Evolutionary conservation across 1,140 invertebrate species (phyloP), one percentile per base, ranked within the genome.

Genomic region (Drosophila nannoptera): DNA sequence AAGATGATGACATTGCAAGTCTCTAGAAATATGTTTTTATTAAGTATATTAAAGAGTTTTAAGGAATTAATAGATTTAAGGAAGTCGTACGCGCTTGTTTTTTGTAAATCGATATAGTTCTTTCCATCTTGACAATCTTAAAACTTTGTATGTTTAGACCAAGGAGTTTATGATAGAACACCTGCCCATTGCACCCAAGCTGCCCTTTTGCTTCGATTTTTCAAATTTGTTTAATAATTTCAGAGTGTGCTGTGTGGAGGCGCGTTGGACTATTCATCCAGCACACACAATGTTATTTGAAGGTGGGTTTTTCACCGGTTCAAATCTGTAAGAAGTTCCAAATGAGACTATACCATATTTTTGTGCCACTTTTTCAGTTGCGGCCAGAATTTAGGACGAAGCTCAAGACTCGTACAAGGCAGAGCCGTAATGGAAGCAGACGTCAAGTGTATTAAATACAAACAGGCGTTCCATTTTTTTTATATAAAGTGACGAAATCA

Each of bases 91-190:
- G 32, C 40, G 49, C 35, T 40, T 22, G 22, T 43, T 61, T 59
- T 77, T 29, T 76, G 75, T 77, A 65, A 76, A 76, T 76, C 76
- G 70, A 73, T 76, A 65, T 56, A 78, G 76, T 78, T 78, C 73
- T 78, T 80, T 71, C 74, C 73, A 72, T 55, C 38, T 16, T 53
- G 36, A 36, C 43, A 40, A 49, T 56, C 50, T 61, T 55, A 36
- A 46, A 29, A 42, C 62, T 45, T 43, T 49, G 63, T 42, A 35
- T 50, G 53, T 54, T 7, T 60, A 33, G 45, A 62, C 62, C 50
- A 7, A 45, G 75, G 72, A 77, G 65, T 35, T 65, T 72, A 64
- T 68, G 75, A 77, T 75, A 77, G 75, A 73, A 70, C 58, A 12
- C 46, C 61, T 50, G 59, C 56, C 50, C 70, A 69, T 65, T 67